These are phyloP conservation scores for Cephus nigrinus DNA, from an alignment of 2,888 invertebrate genomes.

Conservation along the genomic window DNA sequence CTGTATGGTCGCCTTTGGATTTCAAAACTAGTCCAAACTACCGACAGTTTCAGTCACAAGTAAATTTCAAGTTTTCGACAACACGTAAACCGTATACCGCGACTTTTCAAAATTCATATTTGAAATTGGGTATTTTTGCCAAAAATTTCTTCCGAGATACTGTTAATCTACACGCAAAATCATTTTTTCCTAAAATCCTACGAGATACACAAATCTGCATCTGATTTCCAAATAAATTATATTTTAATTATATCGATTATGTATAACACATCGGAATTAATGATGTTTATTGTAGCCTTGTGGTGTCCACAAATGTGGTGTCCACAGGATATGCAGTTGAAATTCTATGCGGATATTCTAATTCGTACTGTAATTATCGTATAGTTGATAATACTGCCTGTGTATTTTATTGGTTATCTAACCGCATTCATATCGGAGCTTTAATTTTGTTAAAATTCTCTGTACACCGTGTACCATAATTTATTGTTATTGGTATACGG, in stretches of 20 bases:
- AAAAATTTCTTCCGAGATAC: not conserved
- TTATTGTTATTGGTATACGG: conserved; percentile 8
- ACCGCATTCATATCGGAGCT: not conserved
- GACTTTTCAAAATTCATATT: not conserved
- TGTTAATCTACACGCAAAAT: not conserved
- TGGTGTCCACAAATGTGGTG: not conserved
- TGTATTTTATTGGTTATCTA: not conserved
- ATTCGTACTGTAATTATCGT: not conserved
- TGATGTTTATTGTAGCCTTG: not conserved
- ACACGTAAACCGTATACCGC: not conserved
- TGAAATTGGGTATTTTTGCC: not conserved
- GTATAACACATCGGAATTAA: not conserved
- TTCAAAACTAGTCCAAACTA: conserved; percentile 35
- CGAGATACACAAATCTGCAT: not conserved
- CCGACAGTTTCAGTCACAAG: conserved; percentile 20
- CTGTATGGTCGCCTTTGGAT: conserved; percentile 24
- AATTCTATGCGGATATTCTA: not conserved
- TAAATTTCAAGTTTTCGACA: not conserved
- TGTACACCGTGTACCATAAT: conserved; percentile 5
- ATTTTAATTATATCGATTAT: not conserved
- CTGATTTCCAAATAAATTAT: not conserved
- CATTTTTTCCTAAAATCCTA: not conserved
- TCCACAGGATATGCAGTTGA: not conserved
- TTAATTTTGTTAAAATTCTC: conserved; percentile 10
- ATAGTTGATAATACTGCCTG: not conserved